These are phyloP conservation scores for Euphydryas editha DNA, from an alignment of 2,888 invertebrate species.

Conservation along the genomic window DNA sequence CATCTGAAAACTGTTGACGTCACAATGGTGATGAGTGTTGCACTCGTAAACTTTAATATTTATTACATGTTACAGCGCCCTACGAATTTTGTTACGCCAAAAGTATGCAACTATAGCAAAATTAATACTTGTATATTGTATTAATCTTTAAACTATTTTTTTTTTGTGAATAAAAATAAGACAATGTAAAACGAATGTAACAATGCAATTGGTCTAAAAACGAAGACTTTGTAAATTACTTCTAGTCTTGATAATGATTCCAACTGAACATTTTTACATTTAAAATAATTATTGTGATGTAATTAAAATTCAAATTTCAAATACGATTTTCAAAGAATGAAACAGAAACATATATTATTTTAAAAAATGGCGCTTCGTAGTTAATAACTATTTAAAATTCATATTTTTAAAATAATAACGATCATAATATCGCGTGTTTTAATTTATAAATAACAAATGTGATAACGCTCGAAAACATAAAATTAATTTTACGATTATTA, in stretches of 20 bases:
- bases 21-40: conserved; percentile 9
- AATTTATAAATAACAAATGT: conserved; percentile 1
- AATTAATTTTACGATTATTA: conserved; percentile 4
- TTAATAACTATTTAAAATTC: conserved; percentile 7
- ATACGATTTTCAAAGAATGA: neutral
- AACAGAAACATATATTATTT: neutral
- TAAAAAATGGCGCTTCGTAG: conserved; percentile 13
- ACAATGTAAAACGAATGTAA: too few relatives aligned
- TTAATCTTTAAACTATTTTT: neutral
- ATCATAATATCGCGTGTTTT: conserved; percentile 5
- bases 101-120: neutral
- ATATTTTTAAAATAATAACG: conserved; percentile 1
- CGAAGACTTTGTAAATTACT: neutral
- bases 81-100: neutral
- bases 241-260: too few relatives aligned
- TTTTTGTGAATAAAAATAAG: neutral
- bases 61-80: neutral
- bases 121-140: neutral
- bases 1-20: conserved; percentile 6
- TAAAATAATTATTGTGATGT: neutral
- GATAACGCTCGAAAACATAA: neutral
- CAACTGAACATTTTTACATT: neutral
- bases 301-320: neutral
- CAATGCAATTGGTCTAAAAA: too few relatives aligned
- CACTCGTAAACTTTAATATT: neutral